Evolutionary conservation across 2,113 vertebrate species (phyloP), one percentile per base, ranked within the genome.

Genomic region (Silurus glanis): DNA sequence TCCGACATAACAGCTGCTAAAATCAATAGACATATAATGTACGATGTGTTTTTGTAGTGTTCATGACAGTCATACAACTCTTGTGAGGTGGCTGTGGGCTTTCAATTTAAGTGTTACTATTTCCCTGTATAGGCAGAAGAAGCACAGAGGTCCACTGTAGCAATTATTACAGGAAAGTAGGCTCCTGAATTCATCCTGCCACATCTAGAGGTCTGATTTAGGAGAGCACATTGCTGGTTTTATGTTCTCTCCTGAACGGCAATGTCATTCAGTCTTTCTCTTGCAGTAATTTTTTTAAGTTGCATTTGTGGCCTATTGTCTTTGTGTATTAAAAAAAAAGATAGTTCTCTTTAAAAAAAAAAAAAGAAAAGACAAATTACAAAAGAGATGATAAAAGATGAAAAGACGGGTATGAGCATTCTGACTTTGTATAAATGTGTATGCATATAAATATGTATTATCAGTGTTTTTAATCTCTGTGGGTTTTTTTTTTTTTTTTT

Each of bases 391-490:
- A 51, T 66, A 84, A 91, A 91, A 91, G 88, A 87, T 90, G 90
- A 90, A 91, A 90, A 91, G 91, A 93, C 91, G 90, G 95, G 92
- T 90, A 93, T 93, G 92, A 93, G 91, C 92, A 88, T 91, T 92
- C 93, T 90, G 93, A 92, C 93, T 95, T 95, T 95, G 93, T 95
- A 95, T 95, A 94, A 89, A 88, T 89, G 89, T 89, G 84, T 93
- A 94, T 95, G 94, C 94, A 95, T 93, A 95, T 95, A 94, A 95
- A 95, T 91, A 87, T 88, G 93, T 94, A 89, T 89, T 93, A 94
- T 93, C 92, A 92, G 90, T 94, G 92, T 93, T 91, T 84, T 87
- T 53, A 86, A 51, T 86, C 84, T 87, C 69, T 74, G 86, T 64
- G 69, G 83, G 23, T 14, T 28, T 69, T 69, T 56, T 87, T 74